Base-by-base conservation (phyloP, 2,113 vertebrate species). In the Plecturocebus donacophilus region DNA sequence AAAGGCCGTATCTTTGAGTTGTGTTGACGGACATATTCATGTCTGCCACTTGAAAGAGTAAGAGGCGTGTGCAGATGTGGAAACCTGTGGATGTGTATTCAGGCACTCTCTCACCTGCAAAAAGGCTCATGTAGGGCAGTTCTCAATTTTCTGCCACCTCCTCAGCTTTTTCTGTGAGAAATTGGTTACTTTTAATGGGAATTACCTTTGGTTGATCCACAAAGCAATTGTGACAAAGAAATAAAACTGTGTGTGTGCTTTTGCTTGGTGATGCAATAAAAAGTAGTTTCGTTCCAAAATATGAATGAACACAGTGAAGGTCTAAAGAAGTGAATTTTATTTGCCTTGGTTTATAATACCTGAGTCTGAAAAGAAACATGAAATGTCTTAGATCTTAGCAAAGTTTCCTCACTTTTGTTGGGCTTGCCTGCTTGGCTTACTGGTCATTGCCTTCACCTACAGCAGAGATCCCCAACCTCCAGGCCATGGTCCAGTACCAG, bases 11-110 rank as follows among this genome's bases (percentile, higher is more conserved):
- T 40, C 47, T 75, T 42, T 64, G 79, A 42, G 45, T 73, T 13
- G 16, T 16, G 23, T 54, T 82, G 25, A 19, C 3, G 6, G n/a
- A n/a, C 0, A 0, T 45, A n/a, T 9, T 70, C 19, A 2, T 2
- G 5, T 64, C 75, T 66, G 30, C 30, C 3, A 66, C 32, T 90
- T 40, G 30, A 20, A 64, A 42, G 6, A 27, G 14, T 52, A 7
- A n/a, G 20, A 42, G 20, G 70, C 2, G 16, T 1, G 25, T 2
- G 25, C 25, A 3, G 2, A 38, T 30, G 16, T 19, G 8, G 32
- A 56, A 16, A 12, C 11, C 0, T 2, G 40, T 47, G 30, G 17
- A 0, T 47, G 61, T 16, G 6, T 11, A 0, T 20, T 68, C 38
- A 12, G 0, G 12, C 2, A 0, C n/a, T 8, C 30, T 73, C 47